Conservation (phyloP, 2,113 vertebrate genomes). For the Nibea coibor region DNA sequence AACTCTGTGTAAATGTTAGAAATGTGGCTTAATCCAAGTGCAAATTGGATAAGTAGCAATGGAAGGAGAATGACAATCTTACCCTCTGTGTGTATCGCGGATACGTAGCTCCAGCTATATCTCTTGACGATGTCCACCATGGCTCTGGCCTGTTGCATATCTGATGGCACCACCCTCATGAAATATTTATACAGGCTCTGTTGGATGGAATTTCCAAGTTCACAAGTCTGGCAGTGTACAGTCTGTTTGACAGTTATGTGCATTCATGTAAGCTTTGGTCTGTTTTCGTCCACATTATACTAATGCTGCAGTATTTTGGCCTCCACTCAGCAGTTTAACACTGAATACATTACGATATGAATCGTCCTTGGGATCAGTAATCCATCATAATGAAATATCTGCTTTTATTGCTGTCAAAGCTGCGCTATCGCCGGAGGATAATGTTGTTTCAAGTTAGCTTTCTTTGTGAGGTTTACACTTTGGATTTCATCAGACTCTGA, state of each 20-base stretch:
- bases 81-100: slow-evolving; percentile 98
- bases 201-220: slow-evolving; percentile 34
- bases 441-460: neutral
- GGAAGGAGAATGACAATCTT: slow-evolving; percentile 53
- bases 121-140: slow-evolving; percentile 99
- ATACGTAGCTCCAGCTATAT: slow-evolving; percentile 99
- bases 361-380: neutral
- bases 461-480: neutral
- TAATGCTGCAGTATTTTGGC: neutral
- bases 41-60: neutral
- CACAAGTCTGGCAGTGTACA: slow-evolving; percentile 4
- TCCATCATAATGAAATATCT: neutral
- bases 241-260: neutral
- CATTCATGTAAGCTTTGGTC: neutral
- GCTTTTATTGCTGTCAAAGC: neutral
- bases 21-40: neutral
- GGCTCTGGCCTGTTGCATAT: slow-evolving; percentile 95
- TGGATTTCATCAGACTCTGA: neutral
- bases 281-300: no score
- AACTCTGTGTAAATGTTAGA: neutral
- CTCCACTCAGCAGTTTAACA: neutral
- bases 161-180: slow-evolving; percentile 98
- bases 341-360: neutral
- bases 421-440: neutral
- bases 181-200: slow-evolving; percentile 96